Evolutionary conservation across 2,888 invertebrate genomes (phyloP), one percentile per base, ranked within the genome.

Genomic region (Limnephilus auricula): DNA sequence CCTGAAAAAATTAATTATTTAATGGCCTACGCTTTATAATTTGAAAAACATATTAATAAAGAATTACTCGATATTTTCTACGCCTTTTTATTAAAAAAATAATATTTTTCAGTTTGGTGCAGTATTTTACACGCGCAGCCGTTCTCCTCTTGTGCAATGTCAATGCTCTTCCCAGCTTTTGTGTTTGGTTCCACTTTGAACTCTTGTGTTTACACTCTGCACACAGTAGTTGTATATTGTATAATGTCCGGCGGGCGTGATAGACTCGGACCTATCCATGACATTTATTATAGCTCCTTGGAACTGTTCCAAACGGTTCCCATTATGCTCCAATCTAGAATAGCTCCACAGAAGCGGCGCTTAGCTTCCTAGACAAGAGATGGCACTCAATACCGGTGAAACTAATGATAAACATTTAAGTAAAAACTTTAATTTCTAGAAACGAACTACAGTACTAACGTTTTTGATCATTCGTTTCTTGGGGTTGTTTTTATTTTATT

Each of bases 301-400:
- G 91, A 85, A n/a, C 79, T 15, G 15, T 13, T 83, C 91, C 91
- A 91, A 91, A 79, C 79, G 12, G 79, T 84, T 86, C 37, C 91
- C 91, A 79, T 91, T 91, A 91, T 91, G 89, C 37, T 89, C 85
- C 89, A 25, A 37, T 86, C 90, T 86, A 86, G 90, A 45, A 89
- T 89, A 89, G 79, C 89, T 79, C 25, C 87, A 15, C 65, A 32
- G 31, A 79, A 3, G 79, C 34, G 89, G 79, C 89, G 79, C 37
- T 79, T 79, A 79, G 32, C 30, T 30, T 40, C 30, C 34, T 50
- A 65, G 32, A 31, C 25, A 65, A 65, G 50, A 25, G 50, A 65
- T 65, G 50, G 50, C 50, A 65, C 50, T 15, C 6, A 65, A 65
- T 65, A 65, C 50, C 50, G 5, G 25, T 65, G 13, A 25, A 5